Base-by-base conservation (phyloP, 2,888 invertebrate species). In the Melanostoma mellinum region DNA sequence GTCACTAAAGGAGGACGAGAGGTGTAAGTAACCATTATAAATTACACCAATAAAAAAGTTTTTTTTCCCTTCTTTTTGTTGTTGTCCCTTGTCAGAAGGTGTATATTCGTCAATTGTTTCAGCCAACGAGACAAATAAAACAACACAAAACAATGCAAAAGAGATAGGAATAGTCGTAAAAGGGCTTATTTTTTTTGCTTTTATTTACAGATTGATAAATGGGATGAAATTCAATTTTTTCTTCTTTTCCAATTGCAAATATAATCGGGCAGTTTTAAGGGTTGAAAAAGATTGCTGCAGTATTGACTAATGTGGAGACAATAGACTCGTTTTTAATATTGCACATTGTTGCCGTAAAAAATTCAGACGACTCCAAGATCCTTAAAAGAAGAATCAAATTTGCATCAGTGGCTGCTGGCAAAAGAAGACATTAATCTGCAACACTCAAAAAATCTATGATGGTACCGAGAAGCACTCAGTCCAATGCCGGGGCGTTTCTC, bases 1-100 rank as follows among this genome's bases (percentile, higher is more conserved):
- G 36, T 48, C 33, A 33, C 44, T 38, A 6, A 3, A 48, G 36
- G 32, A 30, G 38, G 44, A 40, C n/a, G 32, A 42, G 9, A 53
- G 44, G 36, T 58, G 35, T 10, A 55, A 48, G 69, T 69, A 74
- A 77, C 69, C 77, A 77, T 77, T 77, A 73, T 82, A 82, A 73
- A 82, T 82, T 82, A 82, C 77, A 53, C 42, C 42, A 77, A 48
- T 82, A 82, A 82, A 82, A 77, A 63, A 52, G 20, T 60, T 53
- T 67, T 77, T 32, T 44, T 42, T 42, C 32, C 36, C 46, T 61
- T 58, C 4, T 46, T 48, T 56, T 40, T 30, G 35, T n/a, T 44
- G 38, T 30, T 20, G 20, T 20, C 20, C 20, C 20, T 55, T 33
- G 44, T 40, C 35, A 40, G 48, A n/a, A 44, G 55, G 60, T 52